Evolutionary conservation across 2,888 invertebrate genomes (phyloP).

Genomic region (Acanthoscelides obtectus): DNA sequence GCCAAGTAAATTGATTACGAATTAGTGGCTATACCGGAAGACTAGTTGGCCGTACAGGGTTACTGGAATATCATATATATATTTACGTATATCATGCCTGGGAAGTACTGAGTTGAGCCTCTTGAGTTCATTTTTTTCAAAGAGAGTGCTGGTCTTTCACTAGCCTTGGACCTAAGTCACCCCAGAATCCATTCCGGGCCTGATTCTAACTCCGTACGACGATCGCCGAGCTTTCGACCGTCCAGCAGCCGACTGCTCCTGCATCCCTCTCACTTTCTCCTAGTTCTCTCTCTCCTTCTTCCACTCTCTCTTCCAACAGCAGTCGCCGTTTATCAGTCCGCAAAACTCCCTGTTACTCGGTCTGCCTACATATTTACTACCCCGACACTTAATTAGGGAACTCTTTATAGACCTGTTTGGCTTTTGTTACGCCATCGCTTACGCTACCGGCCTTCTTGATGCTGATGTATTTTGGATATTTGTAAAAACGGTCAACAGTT

Average conservation of each 20-base stretch:
- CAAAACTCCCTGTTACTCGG: conserved; percentile 40
- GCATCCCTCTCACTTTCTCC: not conserved
- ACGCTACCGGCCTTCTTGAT: not conserved
- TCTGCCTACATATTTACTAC: conserved; percentile 36
- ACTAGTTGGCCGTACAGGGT: no score
- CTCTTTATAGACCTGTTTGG: conserved; percentile 25
- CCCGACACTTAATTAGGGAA: conserved; percentile 31
- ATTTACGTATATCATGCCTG: no score
- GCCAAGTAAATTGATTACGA: no score
- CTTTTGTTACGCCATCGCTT: not conserved
- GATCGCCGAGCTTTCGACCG: not conserved
- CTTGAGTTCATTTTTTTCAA: no score
- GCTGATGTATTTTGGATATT: no score
- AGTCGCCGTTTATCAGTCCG: conserved; percentile 38
- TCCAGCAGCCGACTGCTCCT: not conserved
- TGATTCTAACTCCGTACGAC: not conserved
- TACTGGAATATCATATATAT: no score
- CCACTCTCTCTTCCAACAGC: conserved; percentile 28
- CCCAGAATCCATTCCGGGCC: not conserved
- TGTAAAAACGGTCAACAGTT: no score
- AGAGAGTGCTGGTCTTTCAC: no score
- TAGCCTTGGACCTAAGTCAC: not conserved
- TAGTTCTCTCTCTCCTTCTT: not conserved
- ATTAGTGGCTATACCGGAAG: no score
- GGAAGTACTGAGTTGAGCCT: no score